Evolutionary conservation across 2,113 vertebrate genomes (phyloP), one percentile per base, ranked within the genome.

Genomic region (Triplophysa tibetana): DNA sequence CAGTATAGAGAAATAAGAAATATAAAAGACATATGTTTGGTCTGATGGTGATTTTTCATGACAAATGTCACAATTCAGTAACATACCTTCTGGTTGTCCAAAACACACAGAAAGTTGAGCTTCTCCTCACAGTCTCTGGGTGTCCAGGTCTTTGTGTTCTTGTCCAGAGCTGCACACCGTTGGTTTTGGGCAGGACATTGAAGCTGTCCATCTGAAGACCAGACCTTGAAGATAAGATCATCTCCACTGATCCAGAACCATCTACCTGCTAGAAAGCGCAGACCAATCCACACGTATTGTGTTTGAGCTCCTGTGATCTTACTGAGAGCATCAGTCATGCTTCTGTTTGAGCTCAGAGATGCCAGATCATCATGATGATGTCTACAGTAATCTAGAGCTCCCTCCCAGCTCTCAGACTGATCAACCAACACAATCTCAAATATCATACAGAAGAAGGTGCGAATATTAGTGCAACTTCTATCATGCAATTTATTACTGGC

Each of bases 321-420:
- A 0, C 4, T 0, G 19, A 24, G 17, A 73, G 69, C 61, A 2
- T 9, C 23, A 19, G 21, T 0, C 43, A 64, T 65, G 24, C 33
- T 62, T 1, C 23, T 1, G 8, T 1, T 1, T 24, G 60, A 73
- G 60, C 13, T 70, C 43, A 80, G 69, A 26, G 45, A 65, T 3
- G 69, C 68, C 48, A 80, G 69, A 54, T 80, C 29, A 19, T 17
- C 14, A 3, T 72, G 58, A 26, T 45, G 29, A 1, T 21, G 4
- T 24, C 69, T 65, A 29, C 78, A 80, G 78, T 80, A 74, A 4
- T 73, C 61, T 26, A 80, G 48, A 24, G 69, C 69, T 64, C 38
- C 62, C 2, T 65, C 69, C 78, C 78, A 80, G 6, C 19, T 65
- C 78, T 56, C 38, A 9, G n/a, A 17, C 26, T 33, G 21, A 16